Conservation (phyloP, 2,113 vertebrate species). For the Sphyrna mokarran region DNA sequence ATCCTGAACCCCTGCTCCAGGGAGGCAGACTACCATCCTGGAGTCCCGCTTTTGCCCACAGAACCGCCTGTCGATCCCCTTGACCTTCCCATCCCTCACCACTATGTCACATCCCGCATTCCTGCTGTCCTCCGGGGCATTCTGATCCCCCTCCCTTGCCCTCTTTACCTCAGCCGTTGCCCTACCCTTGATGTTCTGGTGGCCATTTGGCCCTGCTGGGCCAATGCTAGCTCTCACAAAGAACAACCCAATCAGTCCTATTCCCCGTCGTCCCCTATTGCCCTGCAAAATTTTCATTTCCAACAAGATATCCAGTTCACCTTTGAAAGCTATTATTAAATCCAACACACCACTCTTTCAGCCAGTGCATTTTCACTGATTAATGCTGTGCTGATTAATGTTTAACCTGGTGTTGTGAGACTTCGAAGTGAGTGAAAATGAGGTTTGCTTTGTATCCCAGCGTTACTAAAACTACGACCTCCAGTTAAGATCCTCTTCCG, state of each 20-base stretch:
- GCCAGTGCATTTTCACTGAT: not conserved
- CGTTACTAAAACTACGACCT: not conserved
- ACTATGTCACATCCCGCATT: no score
- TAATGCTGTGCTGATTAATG: not conserved
- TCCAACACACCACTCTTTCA: not conserved
- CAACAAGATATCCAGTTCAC: not conserved
- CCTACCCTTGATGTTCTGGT: no score
- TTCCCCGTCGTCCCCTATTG: no score
- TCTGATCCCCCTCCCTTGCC: no score
- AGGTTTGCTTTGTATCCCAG: not conserved
- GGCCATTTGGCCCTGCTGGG: not conserved
- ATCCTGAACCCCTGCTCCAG: no score
- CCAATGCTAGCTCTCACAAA: not conserved
- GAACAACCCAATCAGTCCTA: not conserved
- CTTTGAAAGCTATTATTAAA: not conserved
- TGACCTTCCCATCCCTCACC: no score
- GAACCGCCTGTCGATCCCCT: no score
- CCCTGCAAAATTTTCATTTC: not conserved
- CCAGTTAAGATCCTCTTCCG: not conserved
- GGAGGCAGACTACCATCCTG: no score
- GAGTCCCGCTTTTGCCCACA: no score
- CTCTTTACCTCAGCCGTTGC: no score
- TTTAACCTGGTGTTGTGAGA: no score
- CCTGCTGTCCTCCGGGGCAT: no score
- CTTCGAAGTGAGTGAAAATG: not conserved